Evolutionary conservation across 2,113 vertebrate genomes (phyloP), one percentile per base, ranked within the genome.

Genomic region (Amphilophus citrinellus): DNA sequence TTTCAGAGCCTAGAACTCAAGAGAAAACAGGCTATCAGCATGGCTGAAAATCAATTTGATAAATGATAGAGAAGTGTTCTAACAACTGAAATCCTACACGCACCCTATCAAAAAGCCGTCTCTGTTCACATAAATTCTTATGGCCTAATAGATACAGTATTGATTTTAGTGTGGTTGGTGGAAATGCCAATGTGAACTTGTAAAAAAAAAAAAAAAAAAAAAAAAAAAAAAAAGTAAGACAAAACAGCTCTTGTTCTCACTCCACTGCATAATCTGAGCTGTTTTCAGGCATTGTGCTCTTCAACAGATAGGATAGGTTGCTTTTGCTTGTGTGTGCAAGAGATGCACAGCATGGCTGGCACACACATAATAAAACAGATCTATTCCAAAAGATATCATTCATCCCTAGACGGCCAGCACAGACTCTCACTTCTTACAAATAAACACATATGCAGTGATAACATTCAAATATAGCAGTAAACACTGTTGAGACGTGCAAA

Each of bases 311-410:
- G 66, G 77, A 91, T 66, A 83, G 61, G 85, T 85, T 87, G 88
- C 57, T 85, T 89, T 65, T 83, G 27, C 66, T 82, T 77, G 87
- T 84, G 83, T 76, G 88, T 84, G 83, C 82, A 79, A 83, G 62
- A 71, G 79, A 85, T 89, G 79, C 86, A 77, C 85, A 91, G 88
- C 82, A 82, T 91, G 89, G 90, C 87, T 94, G 87, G 82, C 83
- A 87, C 80, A 84, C 84, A 85, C 83, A 92, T 90, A 84, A 90
- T 89, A 90, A 90, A 91, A 90, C 76, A 90, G 73, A 87, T 84
- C 68, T 68, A 76, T 88, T 89, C 89, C 87, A 91, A 88, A 92
- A 77, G 84, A 91, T 85, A 63, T 61, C 78, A 87, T 85, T 87
- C 77, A 86, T 91, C 89, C 87, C 87, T 3, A 77, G 91, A 89